Percentiles rank a stretch among this genome's conserved stretches.
phyloP scores from a whole-genome alignment of 2,888 invertebrate genomes.

The Diadromus collaris region DNA sequence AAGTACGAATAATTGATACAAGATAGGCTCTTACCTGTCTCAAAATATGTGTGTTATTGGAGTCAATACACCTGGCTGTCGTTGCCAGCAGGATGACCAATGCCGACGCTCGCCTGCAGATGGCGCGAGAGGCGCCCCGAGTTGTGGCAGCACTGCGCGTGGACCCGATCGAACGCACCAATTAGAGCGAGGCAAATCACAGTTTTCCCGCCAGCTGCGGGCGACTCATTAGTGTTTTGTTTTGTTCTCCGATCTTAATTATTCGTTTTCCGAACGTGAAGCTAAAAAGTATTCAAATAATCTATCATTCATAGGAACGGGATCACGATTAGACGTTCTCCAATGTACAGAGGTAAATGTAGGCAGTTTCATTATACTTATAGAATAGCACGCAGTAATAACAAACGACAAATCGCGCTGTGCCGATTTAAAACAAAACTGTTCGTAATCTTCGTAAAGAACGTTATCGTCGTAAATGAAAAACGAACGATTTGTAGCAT shows the following conservation, averaged over 20 bases:
- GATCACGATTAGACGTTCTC: not conserved
- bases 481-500: not conserved
- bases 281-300: not conserved
- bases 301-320: not conserved
- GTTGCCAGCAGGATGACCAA: not conserved
- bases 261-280: not conserved
- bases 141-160: not conserved
- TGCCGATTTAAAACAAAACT: too few relatives aligned
- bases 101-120: slow-evolving; percentile 1
- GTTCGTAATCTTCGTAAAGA: not conserved
- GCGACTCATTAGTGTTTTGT: not conserved
- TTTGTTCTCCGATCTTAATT: not conserved
- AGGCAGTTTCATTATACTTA: too few relatives aligned
- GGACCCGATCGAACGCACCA: not conserved
- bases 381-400: not conserved
- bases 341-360: not conserved
- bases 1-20: not conserved
- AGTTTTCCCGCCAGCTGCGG: not conserved
- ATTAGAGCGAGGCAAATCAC: not conserved
- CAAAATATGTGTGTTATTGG: slow-evolving; percentile 36
- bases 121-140: not conserved
- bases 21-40: slow-evolving; percentile 27
- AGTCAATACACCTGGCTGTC: slow-evolving; percentile 31
- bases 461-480: not conserved
- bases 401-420: not conserved